Evolutionary conservation across 1,140 invertebrate species (phyloP).

Genomic region (Apolygus lucorum): DNA sequence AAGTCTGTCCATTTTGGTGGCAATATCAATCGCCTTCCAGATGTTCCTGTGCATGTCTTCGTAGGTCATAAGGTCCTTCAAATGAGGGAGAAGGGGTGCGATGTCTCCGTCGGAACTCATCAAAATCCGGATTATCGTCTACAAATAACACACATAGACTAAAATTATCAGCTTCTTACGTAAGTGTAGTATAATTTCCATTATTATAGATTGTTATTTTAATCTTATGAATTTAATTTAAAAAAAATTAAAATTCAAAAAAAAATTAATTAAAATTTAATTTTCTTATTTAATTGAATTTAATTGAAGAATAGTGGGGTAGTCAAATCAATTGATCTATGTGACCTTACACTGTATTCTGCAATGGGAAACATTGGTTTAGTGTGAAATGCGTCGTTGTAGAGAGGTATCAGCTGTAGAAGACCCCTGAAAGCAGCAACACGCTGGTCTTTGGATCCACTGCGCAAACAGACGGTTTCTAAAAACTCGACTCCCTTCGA

Average conservation of each 20-base stretch:
- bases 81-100: not conserved
- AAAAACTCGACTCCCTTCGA: not conserved
- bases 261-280: no score
- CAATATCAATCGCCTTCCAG: conserved; percentile 19
- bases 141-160: no score
- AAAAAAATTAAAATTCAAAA: no score
- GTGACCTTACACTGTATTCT: not conserved
- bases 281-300: no score
- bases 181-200: no score
- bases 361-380: not conserved
- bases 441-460: not conserved
- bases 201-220: no score
- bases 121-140: conserved; percentile 9
- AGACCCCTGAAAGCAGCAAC: not conserved
- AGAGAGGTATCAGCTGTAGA: not conserved
- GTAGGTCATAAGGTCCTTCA: conserved; percentile 12
- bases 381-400: not conserved
- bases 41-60: conserved; percentile 18
- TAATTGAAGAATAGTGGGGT: no score
- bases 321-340: no score
- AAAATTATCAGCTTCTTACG: no score
- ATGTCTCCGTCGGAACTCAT: not conserved
- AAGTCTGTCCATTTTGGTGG: not conserved
- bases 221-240: no score
- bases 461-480: not conserved